phyloP scores from a whole-genome alignment of 2,888 invertebrate species.

The Neoascia interrupta region DNA sequence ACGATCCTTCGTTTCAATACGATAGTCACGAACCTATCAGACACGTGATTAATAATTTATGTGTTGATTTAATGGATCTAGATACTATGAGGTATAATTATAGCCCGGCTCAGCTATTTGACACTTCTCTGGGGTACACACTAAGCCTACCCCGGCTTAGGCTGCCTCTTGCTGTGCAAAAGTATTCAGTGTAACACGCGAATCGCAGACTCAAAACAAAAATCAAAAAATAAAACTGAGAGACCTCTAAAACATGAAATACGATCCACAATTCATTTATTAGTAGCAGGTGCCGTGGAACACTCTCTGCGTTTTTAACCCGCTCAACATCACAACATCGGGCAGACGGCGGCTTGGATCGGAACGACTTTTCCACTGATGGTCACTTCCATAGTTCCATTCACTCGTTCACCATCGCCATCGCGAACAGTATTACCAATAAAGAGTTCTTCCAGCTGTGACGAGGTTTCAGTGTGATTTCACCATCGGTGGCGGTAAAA shows the following conservation, averaged over 20 bases:
- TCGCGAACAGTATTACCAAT: conserved; percentile 58
- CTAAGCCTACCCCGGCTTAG: conserved; percentile 9
- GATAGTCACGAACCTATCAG: conserved; percentile 1
- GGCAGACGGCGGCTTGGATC: neutral
- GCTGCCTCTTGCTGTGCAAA: neutral
- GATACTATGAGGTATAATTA: neutral
- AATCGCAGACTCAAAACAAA: conserved; percentile 57
- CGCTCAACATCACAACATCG: too few relatives aligned
- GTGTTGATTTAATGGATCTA: neutral
- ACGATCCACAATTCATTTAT: conserved; percentile 58
- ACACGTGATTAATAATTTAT: neutral
- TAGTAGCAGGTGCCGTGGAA: conserved; percentile 4
- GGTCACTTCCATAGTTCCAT: conserved; percentile 65
- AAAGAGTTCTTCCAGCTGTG: conserved; percentile 67
- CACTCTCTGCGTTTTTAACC: too few relatives aligned
- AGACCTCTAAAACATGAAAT: conserved; percentile 6
- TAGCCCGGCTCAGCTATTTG: neutral
- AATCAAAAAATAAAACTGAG: conserved; percentile 31
- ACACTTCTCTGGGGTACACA: neutral
- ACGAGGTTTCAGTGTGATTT: conserved; percentile 66
- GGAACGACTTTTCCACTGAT: conserved; percentile 49
- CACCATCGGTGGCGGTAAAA: conserved; percentile 64
- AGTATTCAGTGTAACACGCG: conserved; percentile 17
- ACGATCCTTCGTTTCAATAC: neutral
- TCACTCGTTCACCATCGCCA: conserved; percentile 27